A percentile compares a stretch with the other conserved stretches of the same genome.
These are phyloP conservation scores for Tangachromis dhanisi DNA, from an alignment of 2,113 vertebrate species.

Conservation along the genomic window DNA sequence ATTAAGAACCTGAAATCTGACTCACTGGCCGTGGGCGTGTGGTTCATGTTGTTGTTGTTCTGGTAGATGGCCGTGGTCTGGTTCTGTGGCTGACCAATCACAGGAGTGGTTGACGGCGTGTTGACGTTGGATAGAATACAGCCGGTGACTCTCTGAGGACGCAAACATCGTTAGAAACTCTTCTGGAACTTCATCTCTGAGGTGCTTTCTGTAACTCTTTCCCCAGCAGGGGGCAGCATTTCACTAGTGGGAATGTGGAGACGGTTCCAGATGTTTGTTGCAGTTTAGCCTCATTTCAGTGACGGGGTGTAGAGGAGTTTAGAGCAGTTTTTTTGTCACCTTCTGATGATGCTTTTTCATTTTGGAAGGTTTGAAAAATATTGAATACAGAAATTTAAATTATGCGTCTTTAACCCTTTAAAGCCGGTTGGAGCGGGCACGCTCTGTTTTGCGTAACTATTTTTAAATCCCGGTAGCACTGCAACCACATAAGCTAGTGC, in stretches of 20 bases:
- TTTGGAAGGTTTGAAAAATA: background rate
- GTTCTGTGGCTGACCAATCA: slow-evolving; percentile 92
- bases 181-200: background rate
- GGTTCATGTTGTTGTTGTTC: slow-evolving; percentile 77
- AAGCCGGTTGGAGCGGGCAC: accelerated
- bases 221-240: background rate
- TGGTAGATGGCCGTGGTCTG: slow-evolving; percentile 85
- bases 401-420: accelerated
- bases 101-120: slow-evolving; percentile 90
- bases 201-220: background rate
- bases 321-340: background rate
- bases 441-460: too few relatives aligned
- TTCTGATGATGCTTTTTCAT: background rate
- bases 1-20: background rate
- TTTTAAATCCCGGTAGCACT: too few relatives aligned
- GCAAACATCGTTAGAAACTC: background rate
- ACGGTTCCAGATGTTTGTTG: background rate
- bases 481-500: too few relatives aligned
- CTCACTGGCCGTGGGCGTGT: slow-evolving; percentile 86
- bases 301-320: accelerated
- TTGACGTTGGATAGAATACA: slow-evolving; percentile 98
- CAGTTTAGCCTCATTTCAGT: background rate
- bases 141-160: slow-evolving; percentile 88
- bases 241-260: background rate
- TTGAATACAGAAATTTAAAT: background rate